Conservation (phyloP, 2,888 invertebrate genomes). For the Theodoxus fluviatilis region DNA sequence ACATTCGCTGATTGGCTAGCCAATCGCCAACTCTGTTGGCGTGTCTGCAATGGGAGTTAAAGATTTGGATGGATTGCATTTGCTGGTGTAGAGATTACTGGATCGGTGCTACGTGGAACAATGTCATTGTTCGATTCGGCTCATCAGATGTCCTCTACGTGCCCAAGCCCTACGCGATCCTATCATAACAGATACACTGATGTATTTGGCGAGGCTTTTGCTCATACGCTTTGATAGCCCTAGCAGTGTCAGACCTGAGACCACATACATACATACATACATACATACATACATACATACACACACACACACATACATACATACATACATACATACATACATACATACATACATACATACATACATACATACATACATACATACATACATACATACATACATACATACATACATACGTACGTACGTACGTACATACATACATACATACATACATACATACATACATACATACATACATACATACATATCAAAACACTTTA, state of each 20-base stretch:
- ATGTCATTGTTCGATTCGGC: too few relatives aligned
- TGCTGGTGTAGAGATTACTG: too few relatives aligned
- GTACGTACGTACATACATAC: neutral
- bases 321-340: neutral
- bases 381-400: neutral
- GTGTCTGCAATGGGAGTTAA: too few relatives aligned
- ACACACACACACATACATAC: constrained; percentile 11
- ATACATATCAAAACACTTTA: neutral
- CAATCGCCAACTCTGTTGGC: too few relatives aligned
- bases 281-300: neutral
- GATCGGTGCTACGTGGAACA: too few relatives aligned
- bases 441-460: constrained; percentile 1
- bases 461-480: neutral
- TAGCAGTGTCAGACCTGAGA: neutral
- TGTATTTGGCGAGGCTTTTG: neutral
- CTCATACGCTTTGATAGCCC: neutral
- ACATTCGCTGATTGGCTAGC: too few relatives aligned
- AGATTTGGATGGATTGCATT: too few relatives aligned
- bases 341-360: constrained; percentile 4
- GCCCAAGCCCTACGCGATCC: too few relatives aligned
- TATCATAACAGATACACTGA: too few relatives aligned
- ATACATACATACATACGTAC: neutral
- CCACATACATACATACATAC: neutral
- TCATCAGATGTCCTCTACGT: too few relatives aligned
- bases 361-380: neutral